Base-by-base conservation (phyloP, 2,888 invertebrate genomes). In the Cheilosia urbana region DNA sequence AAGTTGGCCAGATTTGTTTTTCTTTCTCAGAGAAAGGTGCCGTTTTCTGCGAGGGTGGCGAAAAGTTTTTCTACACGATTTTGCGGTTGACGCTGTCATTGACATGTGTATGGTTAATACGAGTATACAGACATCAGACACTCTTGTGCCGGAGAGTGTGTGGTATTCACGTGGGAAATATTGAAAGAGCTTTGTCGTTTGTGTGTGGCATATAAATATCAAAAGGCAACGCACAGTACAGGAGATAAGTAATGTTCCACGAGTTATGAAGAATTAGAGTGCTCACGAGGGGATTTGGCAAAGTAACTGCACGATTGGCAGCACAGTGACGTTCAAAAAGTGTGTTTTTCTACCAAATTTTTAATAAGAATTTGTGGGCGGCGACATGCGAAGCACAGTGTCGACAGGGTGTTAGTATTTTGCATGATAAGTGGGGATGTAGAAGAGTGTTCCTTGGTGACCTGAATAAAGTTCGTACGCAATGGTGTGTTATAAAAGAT, bases 71-170 rank as follows among this genome's bases (percentile, higher is more conserved):
- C 49, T 76, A 60, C 66, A 68, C 40, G 51, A 49, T 66, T 30
- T 27, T 66, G 62, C 55, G 73, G 53, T 73, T 73, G 57, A 17
- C 27, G 58, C 76, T 68, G 76, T 68, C 76, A 68, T 76, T 53
- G 76, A 68, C 76, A 76, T 76, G 66, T 76, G 68, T 68, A 60
- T 51, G 58, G 66, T 66, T 68, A 76, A 76, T 76, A 76, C n/a
- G n/a, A n/a, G n/a, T 60, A 68, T 49, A n/a, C n/a, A n/a, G n/a
- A n/a, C n/a, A n/a, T n/a, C n/a, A 37, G 37, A 13, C 27, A 21
- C 51, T 63, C 37, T 55, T 42, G 62, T 34, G 17, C 47, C 47
- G 17, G 7, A 17, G 42, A 37, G 4, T 24, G 27, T 37, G 37
- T 13, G 37, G 13, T 9, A 37, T 53, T 5, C 75, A 75, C 75